A percentile compares a stretch with the other conserved stretches of the same genome.
Evolutionary conservation across 2,888 invertebrate genomes (phyloP).

Genomic region (Lysandra bellargus): DNA sequence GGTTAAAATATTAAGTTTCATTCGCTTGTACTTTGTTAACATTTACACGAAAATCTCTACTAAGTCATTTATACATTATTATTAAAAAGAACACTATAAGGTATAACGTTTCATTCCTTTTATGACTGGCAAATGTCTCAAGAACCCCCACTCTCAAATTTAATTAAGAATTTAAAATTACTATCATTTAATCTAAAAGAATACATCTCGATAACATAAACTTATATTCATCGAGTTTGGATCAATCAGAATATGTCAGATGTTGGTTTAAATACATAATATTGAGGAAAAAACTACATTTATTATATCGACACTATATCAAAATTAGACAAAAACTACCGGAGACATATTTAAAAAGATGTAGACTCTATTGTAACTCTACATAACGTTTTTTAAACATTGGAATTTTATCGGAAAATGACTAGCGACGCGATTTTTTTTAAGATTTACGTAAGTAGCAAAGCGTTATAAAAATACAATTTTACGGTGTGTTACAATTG

Average conservation of each 20-base stretch:
- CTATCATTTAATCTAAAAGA: too few species aligned
- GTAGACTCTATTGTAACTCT: neutral
- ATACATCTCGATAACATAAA: too few species aligned
- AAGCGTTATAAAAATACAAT: conserved; percentile 2
- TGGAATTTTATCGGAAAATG: neutral
- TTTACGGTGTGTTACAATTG: neutral
- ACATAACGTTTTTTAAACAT: neutral
- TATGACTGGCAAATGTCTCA: conserved; percentile 26
- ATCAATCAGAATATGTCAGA: too few species aligned
- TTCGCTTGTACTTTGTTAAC: conserved; percentile 26
- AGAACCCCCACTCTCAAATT: too few species aligned
- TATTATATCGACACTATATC: too few species aligned
- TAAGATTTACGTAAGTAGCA: neutral
- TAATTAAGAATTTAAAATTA: too few species aligned
- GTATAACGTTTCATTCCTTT: conserved; percentile 7
- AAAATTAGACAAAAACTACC: neutral
- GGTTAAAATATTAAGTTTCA: conserved; percentile 20
- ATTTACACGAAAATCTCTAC: conserved; percentile 22
- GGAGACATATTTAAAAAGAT: neutral
- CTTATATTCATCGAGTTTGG: too few species aligned
- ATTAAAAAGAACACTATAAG: conserved; percentile 23
- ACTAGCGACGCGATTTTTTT: neutral
- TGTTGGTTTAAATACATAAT: too few species aligned
- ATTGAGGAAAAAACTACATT: too few species aligned
- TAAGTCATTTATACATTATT: conserved; percentile 13